Evolutionary conservation across 92 coral and sea anemone genomes (phyloP).

Genomic region (Umimayanthus kanabou): DNA sequence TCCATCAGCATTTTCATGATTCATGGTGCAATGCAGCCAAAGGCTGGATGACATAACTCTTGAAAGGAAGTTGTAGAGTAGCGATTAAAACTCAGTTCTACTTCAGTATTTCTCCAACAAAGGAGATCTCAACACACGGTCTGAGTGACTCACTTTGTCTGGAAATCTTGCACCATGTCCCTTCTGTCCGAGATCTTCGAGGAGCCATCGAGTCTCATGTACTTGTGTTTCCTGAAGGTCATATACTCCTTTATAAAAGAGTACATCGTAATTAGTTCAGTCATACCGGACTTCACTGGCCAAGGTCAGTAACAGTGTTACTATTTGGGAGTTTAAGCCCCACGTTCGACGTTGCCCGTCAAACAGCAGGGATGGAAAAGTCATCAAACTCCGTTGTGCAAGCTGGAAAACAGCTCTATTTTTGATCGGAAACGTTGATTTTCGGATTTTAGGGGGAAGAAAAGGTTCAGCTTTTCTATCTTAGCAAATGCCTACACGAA

Average conservation of each 20-base stretch:
- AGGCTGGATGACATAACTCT: not conserved
- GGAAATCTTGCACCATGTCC: constrained; percentile 98
- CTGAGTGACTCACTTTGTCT: constrained; percentile 73
- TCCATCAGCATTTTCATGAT: no score
- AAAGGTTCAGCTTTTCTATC: no score
- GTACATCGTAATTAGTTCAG: not conserved
- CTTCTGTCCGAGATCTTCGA: constrained; percentile 95
- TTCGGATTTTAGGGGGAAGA: no score
- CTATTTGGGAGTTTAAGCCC: no score
- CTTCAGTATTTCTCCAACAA: not conserved
- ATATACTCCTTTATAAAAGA: constrained; percentile 80
- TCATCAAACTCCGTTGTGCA: no score
- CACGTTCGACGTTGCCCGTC: no score
- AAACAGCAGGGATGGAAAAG: no score
- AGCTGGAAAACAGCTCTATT: no score
- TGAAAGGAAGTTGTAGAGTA: not conserved
- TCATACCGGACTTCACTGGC: not conserved
- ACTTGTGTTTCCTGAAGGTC: constrained; percentile 95
- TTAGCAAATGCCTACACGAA: no score
- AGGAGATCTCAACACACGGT: not conserved
- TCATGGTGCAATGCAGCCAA: not conserved
- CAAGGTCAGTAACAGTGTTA: not conserved
- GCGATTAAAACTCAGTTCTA: not conserved
- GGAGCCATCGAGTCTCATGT: constrained; percentile 97
- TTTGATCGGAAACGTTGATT: no score